Base-by-base conservation (phyloP, 2,888 invertebrate species). In the Odontomyia ornata region DNA sequence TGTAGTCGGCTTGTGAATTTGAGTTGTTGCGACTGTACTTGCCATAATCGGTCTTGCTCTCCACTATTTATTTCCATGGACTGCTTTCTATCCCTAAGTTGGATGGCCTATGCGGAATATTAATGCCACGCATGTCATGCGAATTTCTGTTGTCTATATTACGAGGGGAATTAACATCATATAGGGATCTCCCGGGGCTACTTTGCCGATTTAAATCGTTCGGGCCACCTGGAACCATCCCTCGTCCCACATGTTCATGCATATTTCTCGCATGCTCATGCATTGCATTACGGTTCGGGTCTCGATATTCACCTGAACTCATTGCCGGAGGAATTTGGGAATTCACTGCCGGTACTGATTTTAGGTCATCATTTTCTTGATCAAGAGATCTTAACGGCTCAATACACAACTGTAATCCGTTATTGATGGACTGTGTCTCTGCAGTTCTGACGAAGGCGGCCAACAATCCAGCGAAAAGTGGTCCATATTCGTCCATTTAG, bases 1-100 rank as follows among this genome's bases (percentile, higher is more conserved):
- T 85, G 85, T 90, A 90, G 86, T 91, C 91, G 80, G 90, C 90
- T 83, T 90, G 89, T 4, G 90, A 88, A 62, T 89, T 90, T 13
- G 90, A 91, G 81, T 90, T 90, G 47, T 90, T 91, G 71, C 90
- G 89, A 80, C 88, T 94, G 87, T 95, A 96, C 87, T 95, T 95
- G 80, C 95, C 93, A 84, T 94, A 95, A 85, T 95, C 95, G 78
- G 93, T 91, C 86, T 91, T 92, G 27, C 92, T 90, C 85, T 91
- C 90, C 80, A 89, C 86, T 78, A 84, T 82, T 78, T 82, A 84
- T 80, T 86, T 86, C 25, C 85, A 84, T n/a, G 86, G 85, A 80
- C 85, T 86, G 81, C 82, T 82, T 46, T 87, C 86, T 23, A 87
- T 79, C 15, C 85, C 85, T 77, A 87, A 80, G 81, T 87, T 86